Evolutionary conservation across 2,888 invertebrate species (phyloP).

Genomic region (Drosophila pegasa): DNA sequence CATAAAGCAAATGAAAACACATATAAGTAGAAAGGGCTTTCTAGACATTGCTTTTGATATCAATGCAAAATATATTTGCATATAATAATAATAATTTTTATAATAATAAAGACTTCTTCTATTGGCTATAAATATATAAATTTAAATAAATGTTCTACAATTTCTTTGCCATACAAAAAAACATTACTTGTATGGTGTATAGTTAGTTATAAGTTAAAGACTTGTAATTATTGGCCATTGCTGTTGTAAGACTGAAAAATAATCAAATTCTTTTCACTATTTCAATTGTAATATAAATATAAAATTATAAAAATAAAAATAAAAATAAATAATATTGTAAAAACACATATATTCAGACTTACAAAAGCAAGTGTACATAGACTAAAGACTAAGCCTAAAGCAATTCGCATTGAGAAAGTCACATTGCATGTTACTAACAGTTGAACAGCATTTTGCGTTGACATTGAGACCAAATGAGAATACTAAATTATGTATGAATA

Average conservation of each 20-base stretch:
- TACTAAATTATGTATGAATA: background rate
- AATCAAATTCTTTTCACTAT: background rate
- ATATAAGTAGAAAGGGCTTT: too few relatives aligned
- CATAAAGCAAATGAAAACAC: too few relatives aligned
- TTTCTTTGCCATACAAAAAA: conserved; percentile 26
- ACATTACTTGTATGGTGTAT: conserved; percentile 42
- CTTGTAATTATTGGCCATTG: conserved; percentile 16
- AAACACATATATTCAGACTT: conserved; percentile 17
- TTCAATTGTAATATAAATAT: background rate
- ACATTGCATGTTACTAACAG: conserved; percentile 56
- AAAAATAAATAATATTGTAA: background rate
- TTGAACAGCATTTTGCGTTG: conserved; percentile 20
- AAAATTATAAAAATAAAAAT: background rate
- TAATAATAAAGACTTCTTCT: too few relatives aligned
- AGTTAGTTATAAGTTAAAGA: conserved; percentile 51
- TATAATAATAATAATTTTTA: too few relatives aligned
- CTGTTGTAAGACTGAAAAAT: conserved; percentile 25
- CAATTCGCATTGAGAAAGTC: conserved; percentile 54
- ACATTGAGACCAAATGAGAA: conserved; percentile 29
- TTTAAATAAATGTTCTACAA: conserved; percentile 27
- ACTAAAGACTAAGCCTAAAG: conserved; percentile 4
- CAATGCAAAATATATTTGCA: too few relatives aligned
- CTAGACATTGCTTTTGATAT: too few relatives aligned
- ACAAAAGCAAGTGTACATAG: conserved; percentile 19
- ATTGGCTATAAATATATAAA: background rate